Evolutionary conservation across 2,797 vertebrate species (phyloP).

Genomic region (Otus scops): DNA sequence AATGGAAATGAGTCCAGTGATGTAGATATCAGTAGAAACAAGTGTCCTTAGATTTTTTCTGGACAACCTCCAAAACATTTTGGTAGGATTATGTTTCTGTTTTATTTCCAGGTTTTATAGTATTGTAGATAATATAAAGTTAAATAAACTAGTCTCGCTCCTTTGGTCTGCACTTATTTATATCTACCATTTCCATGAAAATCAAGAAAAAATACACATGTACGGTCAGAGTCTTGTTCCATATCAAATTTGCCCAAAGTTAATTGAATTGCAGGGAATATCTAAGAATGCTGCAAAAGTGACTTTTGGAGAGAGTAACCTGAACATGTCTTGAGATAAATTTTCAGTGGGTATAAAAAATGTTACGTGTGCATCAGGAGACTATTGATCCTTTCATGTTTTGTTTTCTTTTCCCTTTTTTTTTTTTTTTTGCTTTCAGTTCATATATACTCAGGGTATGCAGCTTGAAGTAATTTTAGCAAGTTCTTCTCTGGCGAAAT

Average conservation of each 20-base stretch:
- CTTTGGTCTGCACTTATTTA: slow-evolving; percentile 1
- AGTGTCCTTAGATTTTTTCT: neutral
- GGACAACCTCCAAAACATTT: slow-evolving; percentile 10
- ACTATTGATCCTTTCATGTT: neutral
- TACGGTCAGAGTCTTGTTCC: neutral
- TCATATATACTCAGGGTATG: neutral
- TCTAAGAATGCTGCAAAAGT: neutral
- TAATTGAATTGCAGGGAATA: slow-evolving; percentile 12
- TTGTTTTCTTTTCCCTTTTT: neutral
- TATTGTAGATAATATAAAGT: slow-evolving; percentile 4
- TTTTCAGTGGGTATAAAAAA: neutral
- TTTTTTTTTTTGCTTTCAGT: neutral
- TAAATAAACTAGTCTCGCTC: slow-evolving; percentile 20
- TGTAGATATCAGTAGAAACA: neutral
- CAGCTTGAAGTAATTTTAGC: slow-evolving; percentile 39
- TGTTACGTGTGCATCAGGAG: neutral
- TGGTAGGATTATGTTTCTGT: neutral
- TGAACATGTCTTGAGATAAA: neutral
- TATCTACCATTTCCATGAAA: slow-evolving; percentile 8
- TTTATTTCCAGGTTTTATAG: slow-evolving; percentile 33
- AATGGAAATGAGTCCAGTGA: neutral
- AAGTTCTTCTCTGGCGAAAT: slow-evolving; percentile 12
- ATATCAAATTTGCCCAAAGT: neutral
- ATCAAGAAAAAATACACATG: neutral
- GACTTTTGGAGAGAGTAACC: neutral